A percentile compares a stretch with the other conserved stretches of the same genome.
phyloP scores from a whole-genome alignment of 2,888 invertebrate genomes.

The Andrena fulva region DNA sequence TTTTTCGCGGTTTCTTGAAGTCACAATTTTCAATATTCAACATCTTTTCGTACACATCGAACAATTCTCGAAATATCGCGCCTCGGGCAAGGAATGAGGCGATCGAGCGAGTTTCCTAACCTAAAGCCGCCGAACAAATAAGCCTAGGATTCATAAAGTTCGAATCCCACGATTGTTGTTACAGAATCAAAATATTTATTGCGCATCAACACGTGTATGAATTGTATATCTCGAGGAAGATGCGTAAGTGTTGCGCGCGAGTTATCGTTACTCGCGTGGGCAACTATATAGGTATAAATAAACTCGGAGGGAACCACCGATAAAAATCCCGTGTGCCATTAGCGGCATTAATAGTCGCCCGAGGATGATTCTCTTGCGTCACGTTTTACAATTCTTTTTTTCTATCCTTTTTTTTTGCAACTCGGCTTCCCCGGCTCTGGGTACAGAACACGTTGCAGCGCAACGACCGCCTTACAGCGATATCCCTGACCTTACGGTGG shows the following conservation, averaged over 20 bases:
- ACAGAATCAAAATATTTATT: neutral
- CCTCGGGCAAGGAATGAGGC: too few relatives aligned
- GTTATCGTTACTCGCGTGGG: neutral
- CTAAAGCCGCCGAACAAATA: too few relatives aligned
- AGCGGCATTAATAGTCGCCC: slow-evolving; percentile 25
- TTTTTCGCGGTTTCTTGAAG: too few relatives aligned
- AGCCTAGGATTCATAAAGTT: neutral
- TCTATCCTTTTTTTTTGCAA: slow-evolving; percentile 8
- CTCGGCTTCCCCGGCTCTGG: slow-evolving; percentile 33
- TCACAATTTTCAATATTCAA: too few relatives aligned
- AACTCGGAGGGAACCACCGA: slow-evolving; percentile 7
- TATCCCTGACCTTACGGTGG: slow-evolving; percentile 82
- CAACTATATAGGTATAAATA: slow-evolving; percentile 30
- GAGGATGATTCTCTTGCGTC: slow-evolving; percentile 44
- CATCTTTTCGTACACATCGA: too few relatives aligned
- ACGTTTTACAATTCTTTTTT: slow-evolving; percentile 38
- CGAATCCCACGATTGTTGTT: neutral
- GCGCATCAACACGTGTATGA: neutral
- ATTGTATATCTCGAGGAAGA: neutral
- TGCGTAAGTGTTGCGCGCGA: neutral
- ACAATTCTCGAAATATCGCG: too few relatives aligned
- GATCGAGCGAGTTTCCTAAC: too few relatives aligned
- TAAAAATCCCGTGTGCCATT: slow-evolving; percentile 33
- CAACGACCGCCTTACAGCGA: slow-evolving; percentile 70
- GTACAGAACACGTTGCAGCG: slow-evolving; percentile 42